Evolutionary conservation across 2,797 vertebrate genomes (phyloP).

Genomic region (Poeciliopsis presidionis): DNA sequence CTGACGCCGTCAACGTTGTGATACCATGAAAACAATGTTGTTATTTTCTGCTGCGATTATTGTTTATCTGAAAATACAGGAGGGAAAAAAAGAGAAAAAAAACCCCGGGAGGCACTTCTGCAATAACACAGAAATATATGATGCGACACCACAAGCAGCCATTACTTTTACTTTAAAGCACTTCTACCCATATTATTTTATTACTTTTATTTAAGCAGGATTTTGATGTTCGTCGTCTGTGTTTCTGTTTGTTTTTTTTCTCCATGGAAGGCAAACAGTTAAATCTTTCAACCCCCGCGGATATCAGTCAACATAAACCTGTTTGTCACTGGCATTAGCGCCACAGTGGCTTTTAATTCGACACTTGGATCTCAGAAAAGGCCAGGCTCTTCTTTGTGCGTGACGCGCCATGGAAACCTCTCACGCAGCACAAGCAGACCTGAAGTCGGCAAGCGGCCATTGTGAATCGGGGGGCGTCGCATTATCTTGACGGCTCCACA

Average conservation of each 20-base stretch:
- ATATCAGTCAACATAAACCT: conserved; percentile 17
- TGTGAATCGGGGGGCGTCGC: conserved; percentile 36
- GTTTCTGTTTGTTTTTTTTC: conserved; percentile 5
- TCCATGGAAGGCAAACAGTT: not conserved
- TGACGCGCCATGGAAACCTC: conserved; percentile 28
- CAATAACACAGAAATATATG: conserved; percentile 4
- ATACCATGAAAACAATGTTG: not conserved
- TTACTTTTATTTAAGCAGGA: not conserved
- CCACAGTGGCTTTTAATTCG: conserved; percentile 21
- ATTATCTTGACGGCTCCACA: conserved; percentile 59
- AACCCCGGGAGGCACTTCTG: not conserved
- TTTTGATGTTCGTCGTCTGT: not conserved
- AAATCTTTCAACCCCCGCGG: not conserved
- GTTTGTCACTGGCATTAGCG: conserved; percentile 9
- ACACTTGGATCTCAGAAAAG: conserved; percentile 25
- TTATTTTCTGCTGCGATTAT: not conserved
- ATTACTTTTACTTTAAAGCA: not conserved
- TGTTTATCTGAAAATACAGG: conserved; percentile 1
- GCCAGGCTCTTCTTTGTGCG: conserved; percentile 11
- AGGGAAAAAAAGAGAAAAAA: not conserved
- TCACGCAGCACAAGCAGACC: conserved; percentile 16
- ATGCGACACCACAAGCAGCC: not conserved
- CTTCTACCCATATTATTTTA: not conserved
- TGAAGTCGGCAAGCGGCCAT: conserved; percentile 37
- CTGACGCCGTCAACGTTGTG: not conserved